phyloP scores from a whole-genome alignment of 2,888 invertebrate species.

The Nomada lathburiana region DNA sequence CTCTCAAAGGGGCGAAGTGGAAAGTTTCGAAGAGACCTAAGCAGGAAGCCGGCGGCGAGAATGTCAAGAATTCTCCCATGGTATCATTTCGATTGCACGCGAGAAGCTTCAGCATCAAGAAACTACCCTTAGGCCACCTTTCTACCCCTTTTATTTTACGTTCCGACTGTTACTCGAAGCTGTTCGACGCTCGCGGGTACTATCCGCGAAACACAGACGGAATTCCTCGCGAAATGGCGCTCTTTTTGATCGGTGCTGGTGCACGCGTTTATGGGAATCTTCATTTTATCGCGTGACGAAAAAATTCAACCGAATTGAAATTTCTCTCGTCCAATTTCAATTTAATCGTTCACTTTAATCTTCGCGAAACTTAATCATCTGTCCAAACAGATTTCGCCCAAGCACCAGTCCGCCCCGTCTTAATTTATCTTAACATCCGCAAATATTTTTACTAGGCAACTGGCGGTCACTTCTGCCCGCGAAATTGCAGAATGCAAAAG shows the following conservation, averaged over 20 bases:
- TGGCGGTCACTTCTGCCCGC: no score
- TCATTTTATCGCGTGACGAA: conserved; percentile 2
- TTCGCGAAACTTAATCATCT: neutral
- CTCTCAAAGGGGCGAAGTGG: conserved; percentile 17
- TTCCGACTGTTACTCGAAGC: conserved; percentile 22
- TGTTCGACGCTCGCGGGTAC: conserved; percentile 26
- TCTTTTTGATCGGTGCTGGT: neutral
- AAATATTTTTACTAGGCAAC: neutral
- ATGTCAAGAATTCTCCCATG: conserved; percentile 12
- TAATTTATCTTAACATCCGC: neutral
- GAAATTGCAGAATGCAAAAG: neutral
- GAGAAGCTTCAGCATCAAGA: conserved; percentile 17
- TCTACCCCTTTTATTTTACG: conserved; percentile 25
- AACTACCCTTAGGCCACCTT: conserved; percentile 29
- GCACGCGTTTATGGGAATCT: neutral
- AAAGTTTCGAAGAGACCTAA: conserved; percentile 38
- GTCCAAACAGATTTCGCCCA: neutral
- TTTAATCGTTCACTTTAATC: neutral
- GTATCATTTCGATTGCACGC: conserved; percentile 13
- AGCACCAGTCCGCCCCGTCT: neutral
- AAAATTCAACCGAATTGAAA: no score
- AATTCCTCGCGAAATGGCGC: neutral
- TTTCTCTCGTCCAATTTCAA: no score
- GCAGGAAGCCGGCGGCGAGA: conserved; percentile 19
- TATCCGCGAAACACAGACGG: neutral